Evolutionary conservation across 53 echinoderm and acorn worm genomes (phyloP), one percentile per base, ranked within the genome.

Genomic region (Henricia sp.): DNA sequence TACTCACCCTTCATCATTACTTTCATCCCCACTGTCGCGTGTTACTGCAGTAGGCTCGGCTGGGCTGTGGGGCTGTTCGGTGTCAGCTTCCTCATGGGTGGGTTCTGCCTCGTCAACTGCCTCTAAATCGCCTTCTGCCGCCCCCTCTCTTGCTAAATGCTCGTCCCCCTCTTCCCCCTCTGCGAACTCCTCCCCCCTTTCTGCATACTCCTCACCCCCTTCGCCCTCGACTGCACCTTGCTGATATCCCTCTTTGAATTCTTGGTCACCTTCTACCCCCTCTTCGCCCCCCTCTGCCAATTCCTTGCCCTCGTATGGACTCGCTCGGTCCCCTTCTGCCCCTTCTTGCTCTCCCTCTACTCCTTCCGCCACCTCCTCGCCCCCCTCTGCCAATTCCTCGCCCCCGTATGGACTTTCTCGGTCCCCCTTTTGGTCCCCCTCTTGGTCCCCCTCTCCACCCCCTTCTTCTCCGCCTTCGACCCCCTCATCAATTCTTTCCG

Each of bases 1-100:
- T 52, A 87, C 94, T 88, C 74, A 94, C 94, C 89, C 92, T 65
- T 94, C 94, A 54, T 94, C 94, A 19, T 94, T 91, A 73, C 94
- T 94, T 53, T 94, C 94, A 43, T 94, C 94, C 14, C 94, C 94
- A 66, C 94, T 94, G 38, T 91, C 94, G 42, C 56, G 53, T 52
- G 88, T 83, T 32, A 71, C 68, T 1, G 39, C 82, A 23, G 10
- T 71, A n/a, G 60, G 78, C 50, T 82, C 87, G 29, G 39, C 87
- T 13, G 55, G 33, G 33, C 42, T 68, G 56, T 68, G 60, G 2
- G 52, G 77, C 33, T 68, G 40, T 35, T 68, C 84, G 6, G 21
- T 59, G 32, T 75, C 77, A 2, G 4, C 54, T 40, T 42, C 37
- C 24, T 59, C 58, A 46, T 71, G 41, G 4, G 14, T 9, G 25